Conservation (phyloP, 2,888 invertebrate genomes). For the Phaedon cochleariae region DNA sequence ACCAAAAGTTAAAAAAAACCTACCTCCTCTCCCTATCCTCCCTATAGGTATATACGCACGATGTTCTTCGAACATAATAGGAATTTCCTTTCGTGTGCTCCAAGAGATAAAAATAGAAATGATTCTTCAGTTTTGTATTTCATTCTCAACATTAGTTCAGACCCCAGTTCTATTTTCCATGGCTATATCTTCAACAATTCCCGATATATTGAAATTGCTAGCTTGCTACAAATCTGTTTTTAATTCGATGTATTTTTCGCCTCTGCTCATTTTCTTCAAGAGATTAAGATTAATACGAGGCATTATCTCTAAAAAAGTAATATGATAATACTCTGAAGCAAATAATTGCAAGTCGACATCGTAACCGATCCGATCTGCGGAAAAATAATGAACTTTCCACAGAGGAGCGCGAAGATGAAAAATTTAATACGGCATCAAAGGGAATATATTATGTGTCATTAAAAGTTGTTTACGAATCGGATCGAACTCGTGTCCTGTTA, state of each 20-base stretch:
- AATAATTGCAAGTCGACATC: conserved; percentile 46
- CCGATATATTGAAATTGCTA: too few relatives aligned
- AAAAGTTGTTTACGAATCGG: conserved; percentile 33
- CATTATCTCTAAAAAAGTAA: conserved; percentile 44
- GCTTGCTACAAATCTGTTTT: too few relatives aligned
- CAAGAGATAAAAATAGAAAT: too few relatives aligned
- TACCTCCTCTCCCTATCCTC: too few relatives aligned
- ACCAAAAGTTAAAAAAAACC: too few relatives aligned
- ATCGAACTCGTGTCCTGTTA: conserved; percentile 9
- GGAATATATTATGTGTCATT: conserved; percentile 47
- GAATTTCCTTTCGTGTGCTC: too few relatives aligned
- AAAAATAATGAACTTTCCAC: conserved; percentile 51
- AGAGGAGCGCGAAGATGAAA: conserved; percentile 41
- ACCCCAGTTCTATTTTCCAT: too few relatives aligned
- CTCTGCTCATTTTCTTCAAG: not conserved
- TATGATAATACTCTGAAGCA: conserved; percentile 50
- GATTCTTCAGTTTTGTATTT: too few relatives aligned
- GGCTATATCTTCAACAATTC: too few relatives aligned
- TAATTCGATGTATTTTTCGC: not conserved
- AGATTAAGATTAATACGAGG: conserved; percentile 6
- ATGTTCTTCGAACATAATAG: too few relatives aligned
- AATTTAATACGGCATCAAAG: conserved; percentile 53
- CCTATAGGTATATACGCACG: too few relatives aligned
- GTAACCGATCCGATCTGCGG: conserved; percentile 42
- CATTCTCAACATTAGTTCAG: too few relatives aligned